Evolutionary conservation across 2,113 vertebrate species (phyloP).

Genomic region (Bubo bubo): DNA sequence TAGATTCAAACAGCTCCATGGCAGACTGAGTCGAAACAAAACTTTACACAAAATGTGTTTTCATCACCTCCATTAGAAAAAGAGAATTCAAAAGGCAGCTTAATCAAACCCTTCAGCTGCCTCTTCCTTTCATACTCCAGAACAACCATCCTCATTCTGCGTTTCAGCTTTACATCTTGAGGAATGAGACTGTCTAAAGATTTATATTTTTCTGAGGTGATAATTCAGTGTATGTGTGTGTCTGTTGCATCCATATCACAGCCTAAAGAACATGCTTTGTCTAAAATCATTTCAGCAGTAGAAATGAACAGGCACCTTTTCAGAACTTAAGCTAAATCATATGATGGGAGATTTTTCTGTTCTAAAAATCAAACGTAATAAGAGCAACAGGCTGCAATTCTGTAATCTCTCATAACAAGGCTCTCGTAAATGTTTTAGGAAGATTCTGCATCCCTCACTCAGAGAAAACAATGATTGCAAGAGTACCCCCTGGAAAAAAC

Average conservation of each 20-base stretch:
- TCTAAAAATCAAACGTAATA: neutral
- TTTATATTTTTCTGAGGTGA: slow-evolving; percentile 4
- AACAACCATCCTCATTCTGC: neutral
- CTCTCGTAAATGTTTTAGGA: neutral
- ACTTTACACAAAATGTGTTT: slow-evolving; percentile 56
- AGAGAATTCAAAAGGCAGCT: slow-evolving; percentile 52
- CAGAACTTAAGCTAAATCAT: slow-evolving; percentile 6
- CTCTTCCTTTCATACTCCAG: slow-evolving; percentile 19
- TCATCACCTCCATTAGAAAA: slow-evolving; percentile 63
- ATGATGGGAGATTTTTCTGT: neutral
- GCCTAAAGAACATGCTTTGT: neutral
- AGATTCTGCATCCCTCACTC: neutral
- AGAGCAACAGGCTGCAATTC: neutral
- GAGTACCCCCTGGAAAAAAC: neutral
- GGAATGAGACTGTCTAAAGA: neutral
- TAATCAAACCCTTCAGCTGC: slow-evolving; percentile 60
- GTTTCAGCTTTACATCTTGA: slow-evolving; percentile 5
- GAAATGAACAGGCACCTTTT: neutral
- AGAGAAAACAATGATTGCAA: neutral
- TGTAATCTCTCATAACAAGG: neutral
- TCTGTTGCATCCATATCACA: neutral
- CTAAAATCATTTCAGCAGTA: neutral
- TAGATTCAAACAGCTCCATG: slow-evolving; percentile 71
- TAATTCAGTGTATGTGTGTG: neutral
- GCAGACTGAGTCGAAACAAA: slow-evolving; percentile 72